These are phyloP conservation scores for Trinorchestia longiramus DNA, from an alignment of 1,140 invertebrate species.

Conservation along the genomic window DNA sequence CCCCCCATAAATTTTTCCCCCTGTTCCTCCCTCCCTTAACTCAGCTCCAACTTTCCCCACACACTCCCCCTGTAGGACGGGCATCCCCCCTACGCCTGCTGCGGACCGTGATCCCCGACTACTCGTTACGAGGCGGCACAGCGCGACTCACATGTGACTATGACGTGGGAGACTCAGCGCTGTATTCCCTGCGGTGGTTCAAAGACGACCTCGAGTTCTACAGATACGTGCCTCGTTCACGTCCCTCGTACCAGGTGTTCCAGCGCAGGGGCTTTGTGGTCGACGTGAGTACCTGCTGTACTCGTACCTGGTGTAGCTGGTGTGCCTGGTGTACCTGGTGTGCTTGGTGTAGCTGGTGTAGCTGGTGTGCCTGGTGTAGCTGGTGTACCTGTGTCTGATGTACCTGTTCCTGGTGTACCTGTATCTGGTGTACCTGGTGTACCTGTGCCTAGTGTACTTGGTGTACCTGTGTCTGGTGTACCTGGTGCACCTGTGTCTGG, in stretches of 20 bases:
- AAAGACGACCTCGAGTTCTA: conserved; percentile 56
- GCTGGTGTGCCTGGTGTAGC: too few species aligned
- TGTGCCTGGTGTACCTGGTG: too few species aligned
- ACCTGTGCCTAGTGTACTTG: too few species aligned
- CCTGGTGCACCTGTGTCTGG: too few species aligned
- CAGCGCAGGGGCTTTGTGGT: not conserved
- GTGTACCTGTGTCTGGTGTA: too few species aligned
- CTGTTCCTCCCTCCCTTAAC: too few species aligned
- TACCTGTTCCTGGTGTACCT: too few species aligned
- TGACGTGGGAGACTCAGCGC: conserved; percentile 21
- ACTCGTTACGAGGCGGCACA: not conserved
- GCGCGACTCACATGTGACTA: conserved; percentile 50
- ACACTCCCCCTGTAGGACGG: not conserved
- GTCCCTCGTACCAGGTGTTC: conserved; percentile 43
- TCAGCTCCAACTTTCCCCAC: too few species aligned
- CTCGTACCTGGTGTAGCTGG: not conserved
- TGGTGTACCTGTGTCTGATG: too few species aligned
- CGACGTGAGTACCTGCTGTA: conserved; percentile 55
- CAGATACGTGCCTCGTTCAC: conserved; percentile 48
- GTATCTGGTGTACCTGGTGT: too few species aligned
- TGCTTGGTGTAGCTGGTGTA: too few species aligned
- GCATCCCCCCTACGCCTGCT: conserved; percentile 44
- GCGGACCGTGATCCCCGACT: conserved; percentile 41
- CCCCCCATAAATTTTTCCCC: too few species aligned
- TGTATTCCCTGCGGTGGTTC: conserved; percentile 55